These are phyloP conservation scores for Scopus umbretta DNA, from an alignment of 2,113 vertebrate genomes.

Conservation along the genomic window DNA sequence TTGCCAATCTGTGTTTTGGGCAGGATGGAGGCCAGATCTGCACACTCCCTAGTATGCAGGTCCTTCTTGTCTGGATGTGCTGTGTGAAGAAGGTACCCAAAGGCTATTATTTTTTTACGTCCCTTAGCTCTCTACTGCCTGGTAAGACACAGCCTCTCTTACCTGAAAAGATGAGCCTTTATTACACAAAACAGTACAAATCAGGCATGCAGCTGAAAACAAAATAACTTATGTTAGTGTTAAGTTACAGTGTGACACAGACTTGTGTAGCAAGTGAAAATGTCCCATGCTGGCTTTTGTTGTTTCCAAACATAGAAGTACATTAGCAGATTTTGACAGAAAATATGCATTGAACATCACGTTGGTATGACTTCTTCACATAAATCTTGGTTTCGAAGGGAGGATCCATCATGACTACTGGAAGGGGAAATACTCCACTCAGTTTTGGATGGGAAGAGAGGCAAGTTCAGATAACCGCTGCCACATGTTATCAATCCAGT, in stretches of 20 bases:
- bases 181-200: background rate
- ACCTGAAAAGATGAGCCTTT: background rate
- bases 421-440: background rate
- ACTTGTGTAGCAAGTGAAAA: background rate
- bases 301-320: background rate
- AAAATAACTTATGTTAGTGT: background rate
- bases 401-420: background rate
- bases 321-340: background rate
- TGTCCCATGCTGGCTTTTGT: background rate
- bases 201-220: background rate
- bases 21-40: background rate
- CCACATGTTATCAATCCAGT: background rate
- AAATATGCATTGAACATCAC: background rate
- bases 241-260: background rate
- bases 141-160: background rate
- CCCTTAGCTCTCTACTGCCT: background rate
- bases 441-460: background rate
- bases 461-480: background rate
- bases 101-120: background rate
- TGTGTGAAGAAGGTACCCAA: background rate
- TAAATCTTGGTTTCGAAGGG: background rate
- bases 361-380: background rate
- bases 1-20: background rate
- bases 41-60: rapidly evolving
- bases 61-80: background rate